Evolutionary conservation across 2,113 vertebrate species (phyloP).

Genomic region (Pseudorectes ferrugineus): DNA sequence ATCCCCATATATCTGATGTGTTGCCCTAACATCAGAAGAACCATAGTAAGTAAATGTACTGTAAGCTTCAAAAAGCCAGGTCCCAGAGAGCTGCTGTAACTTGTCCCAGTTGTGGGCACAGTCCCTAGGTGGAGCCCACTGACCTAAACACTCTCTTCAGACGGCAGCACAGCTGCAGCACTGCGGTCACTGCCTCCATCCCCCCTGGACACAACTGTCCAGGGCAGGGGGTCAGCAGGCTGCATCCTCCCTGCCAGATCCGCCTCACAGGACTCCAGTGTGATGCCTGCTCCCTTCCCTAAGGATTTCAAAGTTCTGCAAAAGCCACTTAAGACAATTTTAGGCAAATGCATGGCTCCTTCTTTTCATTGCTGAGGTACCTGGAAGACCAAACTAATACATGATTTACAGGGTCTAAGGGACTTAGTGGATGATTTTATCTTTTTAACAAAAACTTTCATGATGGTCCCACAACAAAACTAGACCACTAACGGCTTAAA

Average conservation of each 20-base stretch:
- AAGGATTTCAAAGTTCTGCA: not conserved
- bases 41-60: not conserved
- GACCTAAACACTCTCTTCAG: accelerated
- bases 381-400: not conserved
- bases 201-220: not conserved
- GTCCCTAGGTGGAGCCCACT: not conserved
- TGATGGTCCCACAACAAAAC: not conserved
- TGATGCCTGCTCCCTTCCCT: not conserved
- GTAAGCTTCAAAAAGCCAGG: not conserved
- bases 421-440: too few relatives aligned
- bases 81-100: not conserved
- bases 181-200: not conserved
- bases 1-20: not conserved
- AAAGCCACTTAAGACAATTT: not conserved
- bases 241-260: not conserved
- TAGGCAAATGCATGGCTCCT: not conserved
- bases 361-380: not conserved
- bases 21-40: not conserved
- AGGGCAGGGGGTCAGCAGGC: not conserved
- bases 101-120: not conserved
- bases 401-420: not conserved
- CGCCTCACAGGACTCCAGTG: not conserved
- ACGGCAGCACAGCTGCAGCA: accelerated
- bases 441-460: not conserved
- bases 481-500: not conserved